phyloP scores from a whole-genome alignment of 2,888 invertebrate species.

The Leptopterna dolabrata region DNA sequence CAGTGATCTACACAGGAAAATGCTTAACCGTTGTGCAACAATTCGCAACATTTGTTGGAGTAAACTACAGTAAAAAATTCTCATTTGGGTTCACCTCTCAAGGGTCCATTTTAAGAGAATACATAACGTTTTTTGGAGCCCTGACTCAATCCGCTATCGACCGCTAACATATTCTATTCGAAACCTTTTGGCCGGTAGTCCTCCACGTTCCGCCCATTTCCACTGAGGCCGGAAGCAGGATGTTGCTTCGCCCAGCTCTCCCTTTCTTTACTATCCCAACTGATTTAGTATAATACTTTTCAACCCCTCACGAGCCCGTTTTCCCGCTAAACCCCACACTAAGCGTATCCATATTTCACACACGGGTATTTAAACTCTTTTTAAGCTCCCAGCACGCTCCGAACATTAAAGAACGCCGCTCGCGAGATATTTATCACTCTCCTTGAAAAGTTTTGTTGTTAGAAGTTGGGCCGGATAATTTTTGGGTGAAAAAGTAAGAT shows the following conservation, averaged over 20 bases:
- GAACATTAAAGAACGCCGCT: conserved; percentile 33
- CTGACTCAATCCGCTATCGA: not conserved
- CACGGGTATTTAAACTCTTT: conserved; percentile 52
- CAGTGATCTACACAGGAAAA: too few species aligned
- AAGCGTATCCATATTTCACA: conserved; percentile 48
- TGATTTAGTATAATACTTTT: conserved; percentile 50
- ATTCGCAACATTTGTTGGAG: too few species aligned
- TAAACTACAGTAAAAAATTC: too few species aligned
- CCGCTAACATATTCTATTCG: not conserved
- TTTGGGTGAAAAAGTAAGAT: not conserved
- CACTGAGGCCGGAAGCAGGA: conserved; percentile 28
- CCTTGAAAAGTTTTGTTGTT: not conserved
- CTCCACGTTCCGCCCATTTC: conserved; percentile 6
- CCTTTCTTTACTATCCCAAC: conserved; percentile 31
- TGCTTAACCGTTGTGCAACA: too few species aligned
- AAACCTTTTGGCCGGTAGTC: not conserved
- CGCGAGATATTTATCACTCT: conserved; percentile 8
- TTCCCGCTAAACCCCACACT: conserved; percentile 40
- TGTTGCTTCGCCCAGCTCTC: conserved; percentile 26
- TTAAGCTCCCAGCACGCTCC: conserved; percentile 47
- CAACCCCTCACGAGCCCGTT: conserved; percentile 33
- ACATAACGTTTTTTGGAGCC: too few species aligned
- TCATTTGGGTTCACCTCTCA: too few species aligned
- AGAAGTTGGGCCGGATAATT: not conserved
- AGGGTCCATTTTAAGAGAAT: too few species aligned